Percentiles rank a stretch among this genome's conserved stretches.
Conservation (phyloP, 2,888 invertebrate genomes). For the Platypus cylindrus region DNA sequence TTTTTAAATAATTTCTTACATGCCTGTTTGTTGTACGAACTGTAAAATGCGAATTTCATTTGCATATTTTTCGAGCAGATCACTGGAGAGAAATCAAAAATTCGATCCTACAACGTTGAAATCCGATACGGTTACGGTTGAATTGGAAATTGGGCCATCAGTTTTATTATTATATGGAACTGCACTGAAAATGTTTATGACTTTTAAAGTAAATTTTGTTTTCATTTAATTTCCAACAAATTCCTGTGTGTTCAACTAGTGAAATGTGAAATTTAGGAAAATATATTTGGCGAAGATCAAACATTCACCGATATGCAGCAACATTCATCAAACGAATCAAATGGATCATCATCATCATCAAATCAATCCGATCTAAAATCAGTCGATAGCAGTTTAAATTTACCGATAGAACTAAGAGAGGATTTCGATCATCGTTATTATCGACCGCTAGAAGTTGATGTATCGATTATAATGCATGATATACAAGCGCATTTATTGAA, state of each 20-base stretch:
- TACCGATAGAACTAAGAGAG: constrained; percentile 68
- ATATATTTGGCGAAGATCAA: constrained; percentile 95
- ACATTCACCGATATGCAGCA: constrained; percentile 83
- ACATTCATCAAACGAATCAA: constrained; percentile 32
- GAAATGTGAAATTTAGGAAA: constrained; percentile 49
- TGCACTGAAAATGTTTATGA: constrained; percentile 76
- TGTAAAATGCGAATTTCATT: too few species aligned
- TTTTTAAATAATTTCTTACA: background rate
- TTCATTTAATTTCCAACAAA: background rate
- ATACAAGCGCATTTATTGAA: constrained; percentile 89
- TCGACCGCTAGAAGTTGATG: constrained; percentile 80
- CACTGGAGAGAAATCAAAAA: constrained; percentile 49
- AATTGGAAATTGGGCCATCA: constrained; percentile 90
- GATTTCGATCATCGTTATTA: constrained; percentile 77
- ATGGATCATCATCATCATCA: too few species aligned
- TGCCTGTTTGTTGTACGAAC: too few species aligned
- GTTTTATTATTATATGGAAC: constrained; percentile 85
- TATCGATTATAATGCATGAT: constrained; percentile 88
- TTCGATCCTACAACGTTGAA: constrained; percentile 80
- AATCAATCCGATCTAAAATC: constrained; percentile 41
- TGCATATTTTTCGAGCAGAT: too few species aligned
- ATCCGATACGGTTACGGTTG: constrained; percentile 82
- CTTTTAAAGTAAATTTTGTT: constrained; percentile 49
- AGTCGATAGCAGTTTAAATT: constrained; percentile 50
- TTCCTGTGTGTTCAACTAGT: background rate